These are phyloP conservation scores for Pemphigus obesinymphae DNA, from an alignment of 1,140 invertebrate species.

Conservation along the genomic window DNA sequence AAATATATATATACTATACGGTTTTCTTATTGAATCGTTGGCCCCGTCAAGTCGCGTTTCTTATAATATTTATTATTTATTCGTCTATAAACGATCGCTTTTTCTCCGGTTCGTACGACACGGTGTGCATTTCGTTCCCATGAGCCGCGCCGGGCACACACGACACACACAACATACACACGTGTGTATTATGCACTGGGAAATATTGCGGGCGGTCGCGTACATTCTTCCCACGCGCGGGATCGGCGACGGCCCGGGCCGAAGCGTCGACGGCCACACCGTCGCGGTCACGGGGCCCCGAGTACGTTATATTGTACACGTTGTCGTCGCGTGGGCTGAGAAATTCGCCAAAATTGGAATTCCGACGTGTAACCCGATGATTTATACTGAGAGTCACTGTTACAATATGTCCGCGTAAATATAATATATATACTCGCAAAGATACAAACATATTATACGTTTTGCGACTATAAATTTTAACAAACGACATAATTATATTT, in stretches of 20 bases:
- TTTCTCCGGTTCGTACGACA: no score
- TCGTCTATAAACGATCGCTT: no score
- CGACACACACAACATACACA: background rate
- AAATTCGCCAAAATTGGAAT: constrained; percentile 17
- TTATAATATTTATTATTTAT: background rate
- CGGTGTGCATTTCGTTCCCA: background rate
- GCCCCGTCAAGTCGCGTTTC: background rate
- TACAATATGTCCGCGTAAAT: background rate
- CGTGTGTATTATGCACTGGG: background rate
- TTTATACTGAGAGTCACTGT: background rate
- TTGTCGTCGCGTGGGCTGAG: background rate
- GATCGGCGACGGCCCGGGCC: background rate
- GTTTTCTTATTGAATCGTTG: background rate
- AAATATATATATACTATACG: no score
- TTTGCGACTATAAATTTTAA: background rate
- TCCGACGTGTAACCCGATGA: background rate
- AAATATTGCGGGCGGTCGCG: background rate
- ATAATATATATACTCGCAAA: background rate
- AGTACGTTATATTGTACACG: background rate
- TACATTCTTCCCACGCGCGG: constrained; percentile 7
- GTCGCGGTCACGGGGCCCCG: background rate
- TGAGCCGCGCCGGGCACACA: background rate
- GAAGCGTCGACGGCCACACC: no score
- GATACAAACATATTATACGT: no score
- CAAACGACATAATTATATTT: background rate